Evolutionary conservation across 1,140 invertebrate genomes (phyloP), one percentile per base, ranked within the genome.

Genomic region (Druon quercuslanigerum): DNA sequence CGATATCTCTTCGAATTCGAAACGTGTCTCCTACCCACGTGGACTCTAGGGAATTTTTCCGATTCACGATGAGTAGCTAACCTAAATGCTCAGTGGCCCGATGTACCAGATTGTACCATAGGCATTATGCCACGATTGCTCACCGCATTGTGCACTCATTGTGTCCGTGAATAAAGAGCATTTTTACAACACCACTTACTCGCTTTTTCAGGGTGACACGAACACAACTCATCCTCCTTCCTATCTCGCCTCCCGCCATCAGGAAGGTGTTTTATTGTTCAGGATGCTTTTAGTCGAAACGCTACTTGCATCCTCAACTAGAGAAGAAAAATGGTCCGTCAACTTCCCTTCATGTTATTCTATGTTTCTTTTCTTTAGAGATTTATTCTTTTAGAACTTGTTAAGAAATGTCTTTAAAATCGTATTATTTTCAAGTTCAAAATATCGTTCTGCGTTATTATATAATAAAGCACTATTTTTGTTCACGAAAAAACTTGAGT

Each of bases 31-130:
- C 77, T 87, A 86, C 84, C 84, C 86, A 86, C 85, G 83, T 82
- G 54, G 54, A 79, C 78, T 72, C 74, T 70, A 52, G 79, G 84
- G 84, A 81, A 79, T 85, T 85, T 81, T 84, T 84, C 85, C 85
- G 79, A 87, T 85, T 87, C 86, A 87, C 83, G 84, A 82, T 87
- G 86, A 87, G 79, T 87, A 82, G 85, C 81, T 81, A 80, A 83
- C 81, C 82, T 77, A 85, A 87, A 84, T 84, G 85, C 74, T 79
- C 80, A 56, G 66, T 82, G 79, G 84, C 75, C 71, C 76, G 79
- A 83, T 80, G 56, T 85, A 75, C 75, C 76, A 80, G 85, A 84
- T 83, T 81, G 85, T 81, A 75, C 75, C 60, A 72, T 50, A 74
- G 74, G 77, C 79, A 82, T 81, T 82, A 80, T 84, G 82, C 77